Base-by-base conservation (phyloP, 1,140 invertebrate species). In the Octopus sinensis region DNA sequence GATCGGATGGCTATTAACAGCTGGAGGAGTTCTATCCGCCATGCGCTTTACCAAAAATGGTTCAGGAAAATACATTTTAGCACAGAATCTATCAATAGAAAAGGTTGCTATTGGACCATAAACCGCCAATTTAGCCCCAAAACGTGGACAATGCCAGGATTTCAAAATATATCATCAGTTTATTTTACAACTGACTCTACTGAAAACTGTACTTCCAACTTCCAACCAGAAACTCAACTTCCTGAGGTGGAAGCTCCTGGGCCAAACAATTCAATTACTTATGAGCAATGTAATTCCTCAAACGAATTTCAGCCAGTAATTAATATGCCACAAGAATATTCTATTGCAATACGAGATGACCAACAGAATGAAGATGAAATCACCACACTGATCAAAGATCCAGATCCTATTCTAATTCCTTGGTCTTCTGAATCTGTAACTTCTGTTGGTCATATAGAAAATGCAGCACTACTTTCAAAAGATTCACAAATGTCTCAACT, bases 31-130 rank as follows among this genome's bases (percentile, higher is more conserved):
- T 89, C 88, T 4, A 85, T 89, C 51, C 80, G 88, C 43, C 88
- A 89, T 87, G 88, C 88, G 6, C 82, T 89, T 6, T 89, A 87
- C 79, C 88, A 89, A 82, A 89, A 89, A 79, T 89, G 87, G 88
- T 89, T 89, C 80, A 82, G 82, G 76, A 89, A 89, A 79, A 83
- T 88, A 6, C 80, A 80, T 12, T 87, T 89, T 80, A 80, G 43
- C 30, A 83, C 79, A 10, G 82, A 82, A 81, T 80, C 81, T 9
- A 89, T 88, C 75, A 85, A 79, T 73, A 84, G 81, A 76, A 87
- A 87, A 82, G 88, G 88, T 10, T 88, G 86, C 78, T 89, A 85
- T 71, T 89, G 88, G 88, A 81, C 84, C 6, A 86, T 88, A 6
- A 87, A 87, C 76, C 77, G 82, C 51, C 78, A 82, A 78, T 53